Conservation (phyloP, 2,888 invertebrate genomes). For the Rotaria macrura region DNA sequence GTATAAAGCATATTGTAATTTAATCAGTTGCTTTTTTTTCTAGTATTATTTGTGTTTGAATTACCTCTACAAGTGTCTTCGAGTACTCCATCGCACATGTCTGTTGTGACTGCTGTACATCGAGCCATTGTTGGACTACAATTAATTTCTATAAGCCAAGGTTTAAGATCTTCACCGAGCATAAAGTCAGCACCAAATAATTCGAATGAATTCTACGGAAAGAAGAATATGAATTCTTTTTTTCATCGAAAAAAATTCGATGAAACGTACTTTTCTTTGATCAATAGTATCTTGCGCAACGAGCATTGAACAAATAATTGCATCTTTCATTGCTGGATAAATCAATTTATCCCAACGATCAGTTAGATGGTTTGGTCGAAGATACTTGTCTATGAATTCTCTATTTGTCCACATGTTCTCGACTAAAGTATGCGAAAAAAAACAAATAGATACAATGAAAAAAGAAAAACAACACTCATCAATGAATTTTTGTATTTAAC, state of each 20-base stretch:
- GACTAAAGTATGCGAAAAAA: slow-evolving; percentile 34
- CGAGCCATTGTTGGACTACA: slow-evolving; percentile 70
- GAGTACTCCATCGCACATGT: slow-evolving; percentile 67
- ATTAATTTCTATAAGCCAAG: slow-evolving; percentile 85
- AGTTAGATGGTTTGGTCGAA: slow-evolving; percentile 55
- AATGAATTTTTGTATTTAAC: neutral
- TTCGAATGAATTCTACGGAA: slow-evolving; percentile 64
- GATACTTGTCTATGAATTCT: slow-evolving; percentile 56
- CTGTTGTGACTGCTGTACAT: slow-evolving; percentile 72
- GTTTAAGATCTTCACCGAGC: slow-evolving; percentile 62
- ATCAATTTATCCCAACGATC: slow-evolving; percentile 64
- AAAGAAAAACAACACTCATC: neutral
- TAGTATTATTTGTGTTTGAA: neutral
- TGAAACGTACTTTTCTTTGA: slow-evolving; percentile 41
- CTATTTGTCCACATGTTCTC: slow-evolving; percentile 75
- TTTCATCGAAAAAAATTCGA: neutral
- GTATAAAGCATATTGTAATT: slow-evolving; percentile 9
- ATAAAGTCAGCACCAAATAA: slow-evolving; percentile 84
- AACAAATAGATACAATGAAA: neutral
- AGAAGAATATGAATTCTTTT: neutral
- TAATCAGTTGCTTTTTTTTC: neutral
- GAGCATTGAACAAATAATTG: slow-evolving; percentile 66
- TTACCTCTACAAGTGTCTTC: slow-evolving; percentile 75
- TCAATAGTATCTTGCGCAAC: slow-evolving; percentile 59
- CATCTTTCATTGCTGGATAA: slow-evolving; percentile 72